A percentile compares a stretch with the other conserved stretches of the same genome.
These are phyloP conservation scores for Mesaphorura yosii DNA, from an alignment of 1,140 invertebrate genomes.

Conservation along the genomic window DNA sequence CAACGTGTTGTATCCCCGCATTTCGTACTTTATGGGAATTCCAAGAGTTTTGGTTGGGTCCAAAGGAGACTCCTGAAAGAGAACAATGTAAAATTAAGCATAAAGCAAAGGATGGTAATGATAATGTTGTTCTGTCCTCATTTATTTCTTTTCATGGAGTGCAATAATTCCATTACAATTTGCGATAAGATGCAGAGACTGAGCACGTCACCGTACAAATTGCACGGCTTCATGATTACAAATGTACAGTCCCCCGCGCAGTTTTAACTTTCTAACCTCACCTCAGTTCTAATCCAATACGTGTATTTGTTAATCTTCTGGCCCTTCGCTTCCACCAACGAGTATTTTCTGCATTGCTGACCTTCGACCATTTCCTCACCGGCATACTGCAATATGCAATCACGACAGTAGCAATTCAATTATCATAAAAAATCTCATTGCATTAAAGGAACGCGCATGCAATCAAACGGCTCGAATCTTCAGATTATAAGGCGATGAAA, in stretches of 20 bases:
- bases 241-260: not conserved
- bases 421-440: not conserved
- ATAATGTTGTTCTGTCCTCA: not conserved
- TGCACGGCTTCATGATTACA: too few species aligned
- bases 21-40: slow-evolving; percentile 44
- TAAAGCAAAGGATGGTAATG: not conserved
- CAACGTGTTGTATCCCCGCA: slow-evolving; percentile 66
- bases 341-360: slow-evolving; percentile 56
- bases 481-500: not conserved
- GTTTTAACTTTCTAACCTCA: slow-evolving; percentile 30
- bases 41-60: slow-evolving; percentile 25
- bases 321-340: slow-evolving; percentile 49
- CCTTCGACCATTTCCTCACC: slow-evolving; percentile 34
- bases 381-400: slow-evolving; percentile 32
- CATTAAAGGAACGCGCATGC: too few species aligned
- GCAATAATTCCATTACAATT: too few species aligned
- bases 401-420: not conserved
- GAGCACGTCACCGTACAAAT: too few species aligned
- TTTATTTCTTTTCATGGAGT: not conserved
- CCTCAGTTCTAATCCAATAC: slow-evolving; percentile 64
- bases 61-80: slow-evolving; percentile 12
- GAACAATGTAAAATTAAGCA: not conserved
- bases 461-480: too few species aligned
- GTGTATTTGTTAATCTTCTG: slow-evolving; percentile 79
- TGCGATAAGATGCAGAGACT: too few species aligned